Percentiles rank a stretch among this genome's conserved stretches.
These are phyloP conservation scores for Synergus gifuensis DNA, from an alignment of 2,888 invertebrate genomes.

Conservation along the genomic window DNA sequence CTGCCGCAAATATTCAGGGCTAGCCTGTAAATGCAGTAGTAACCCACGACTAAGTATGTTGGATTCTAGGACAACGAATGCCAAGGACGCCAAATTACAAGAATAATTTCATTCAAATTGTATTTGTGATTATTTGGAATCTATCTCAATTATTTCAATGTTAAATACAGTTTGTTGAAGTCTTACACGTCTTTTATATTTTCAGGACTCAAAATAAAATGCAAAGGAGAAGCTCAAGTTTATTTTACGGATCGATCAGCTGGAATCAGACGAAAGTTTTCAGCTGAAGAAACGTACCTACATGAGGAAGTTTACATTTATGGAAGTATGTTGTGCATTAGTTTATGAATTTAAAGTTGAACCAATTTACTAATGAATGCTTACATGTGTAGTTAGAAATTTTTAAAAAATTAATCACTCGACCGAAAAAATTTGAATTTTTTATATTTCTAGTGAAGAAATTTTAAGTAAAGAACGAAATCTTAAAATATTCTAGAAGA, in stretches of 20 bases:
- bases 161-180: no score
- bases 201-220: constrained; percentile 66
- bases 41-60: no score
- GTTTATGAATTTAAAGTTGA: background rate
- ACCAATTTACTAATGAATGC: background rate
- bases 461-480: no score
- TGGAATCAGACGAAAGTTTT: constrained; percentile 66
- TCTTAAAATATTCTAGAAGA: no score
- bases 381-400: background rate
- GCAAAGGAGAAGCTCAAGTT: constrained; percentile 68
- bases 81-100: no score
- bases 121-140: no score
- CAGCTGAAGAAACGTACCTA: constrained; percentile 66
- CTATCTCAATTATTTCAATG: no score
- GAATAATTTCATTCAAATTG: background rate
- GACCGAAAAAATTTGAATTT: no score
- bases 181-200: background rate
- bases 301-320: constrained; percentile 62
- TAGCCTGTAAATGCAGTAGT: no score
- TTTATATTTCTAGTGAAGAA: no score
- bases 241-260: constrained; percentile 70
- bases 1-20: no score
- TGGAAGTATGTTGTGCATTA: constrained; percentile 63
- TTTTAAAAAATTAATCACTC: background rate
- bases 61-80: no score